A percentile compares a stretch with the other conserved stretches of the same genome.
phyloP scores from a whole-genome alignment of 1,140 invertebrate species.

The Sinella curviseta region DNA sequence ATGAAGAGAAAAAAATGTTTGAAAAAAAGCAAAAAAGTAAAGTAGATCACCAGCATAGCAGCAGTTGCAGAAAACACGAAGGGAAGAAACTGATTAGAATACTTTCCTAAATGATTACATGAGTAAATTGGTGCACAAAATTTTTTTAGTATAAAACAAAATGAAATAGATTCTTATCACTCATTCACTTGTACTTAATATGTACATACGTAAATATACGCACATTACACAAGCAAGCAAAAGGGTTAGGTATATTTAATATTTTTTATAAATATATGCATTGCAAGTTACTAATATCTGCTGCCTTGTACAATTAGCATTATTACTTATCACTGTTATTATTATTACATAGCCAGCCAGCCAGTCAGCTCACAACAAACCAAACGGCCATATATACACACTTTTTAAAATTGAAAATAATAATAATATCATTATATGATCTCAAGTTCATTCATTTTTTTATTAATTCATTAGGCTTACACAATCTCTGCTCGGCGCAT shows the following conservation, averaged over 20 bases:
- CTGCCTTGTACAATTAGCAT: too few species aligned
- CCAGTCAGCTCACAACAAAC: too few species aligned
- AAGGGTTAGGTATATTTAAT: too few species aligned
- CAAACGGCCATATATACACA: too few species aligned
- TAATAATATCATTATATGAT: too few species aligned
- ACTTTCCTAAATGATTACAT: conserved; percentile 10
- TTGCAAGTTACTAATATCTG: too few species aligned
- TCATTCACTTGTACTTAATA: not conserved
- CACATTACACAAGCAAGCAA: not conserved
- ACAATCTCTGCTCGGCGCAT: not conserved
- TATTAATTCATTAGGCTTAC: not conserved
- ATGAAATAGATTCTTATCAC: not conserved
- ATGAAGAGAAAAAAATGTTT: not conserved
- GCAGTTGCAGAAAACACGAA: not conserved
- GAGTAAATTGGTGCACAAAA: not conserved
- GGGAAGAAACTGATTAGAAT: not conserved
- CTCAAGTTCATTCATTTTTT: not conserved
- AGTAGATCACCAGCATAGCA: not conserved
- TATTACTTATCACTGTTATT: too few species aligned
- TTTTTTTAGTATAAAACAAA: too few species aligned
- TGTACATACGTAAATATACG: not conserved
- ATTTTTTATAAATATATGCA: too few species aligned
- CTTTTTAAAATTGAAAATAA: too few species aligned
- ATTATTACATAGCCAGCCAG: too few species aligned
- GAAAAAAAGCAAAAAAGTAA: not conserved